phyloP scores from a whole-genome alignment of 2,888 invertebrate genomes.

The Lasioglossum zephyrum region DNA sequence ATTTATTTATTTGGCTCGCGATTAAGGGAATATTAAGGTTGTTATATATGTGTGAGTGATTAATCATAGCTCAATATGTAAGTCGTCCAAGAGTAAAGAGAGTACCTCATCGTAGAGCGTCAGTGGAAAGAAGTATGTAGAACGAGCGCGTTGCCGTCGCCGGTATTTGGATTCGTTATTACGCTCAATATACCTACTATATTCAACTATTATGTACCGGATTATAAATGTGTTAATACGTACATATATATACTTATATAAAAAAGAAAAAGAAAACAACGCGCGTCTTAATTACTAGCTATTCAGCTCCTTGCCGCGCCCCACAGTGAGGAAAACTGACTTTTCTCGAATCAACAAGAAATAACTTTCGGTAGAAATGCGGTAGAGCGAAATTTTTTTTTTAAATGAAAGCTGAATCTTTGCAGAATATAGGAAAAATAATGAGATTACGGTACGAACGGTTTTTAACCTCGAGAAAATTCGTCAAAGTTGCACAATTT shows the following conservation, averaged over 20 bases:
- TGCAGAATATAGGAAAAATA: too few relatives aligned
- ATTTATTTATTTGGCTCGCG: not conserved
- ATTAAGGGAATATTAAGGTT: not conserved
- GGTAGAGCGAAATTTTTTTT: too few relatives aligned
- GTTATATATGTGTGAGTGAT: not conserved
- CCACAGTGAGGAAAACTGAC: too few relatives aligned
- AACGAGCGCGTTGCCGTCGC: constrained; percentile 28
- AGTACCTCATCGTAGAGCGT: constrained; percentile 21
- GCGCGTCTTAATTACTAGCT: not conserved
- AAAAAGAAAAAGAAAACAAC: constrained; percentile 45
- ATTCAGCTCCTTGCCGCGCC: not conserved
- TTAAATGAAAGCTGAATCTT: too few relatives aligned
- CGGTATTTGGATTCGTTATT: constrained; percentile 61
- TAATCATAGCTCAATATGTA: constrained; percentile 7
- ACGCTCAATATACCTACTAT: constrained; percentile 72
- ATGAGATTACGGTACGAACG: too few relatives aligned
- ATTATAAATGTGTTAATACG: constrained; percentile 66
- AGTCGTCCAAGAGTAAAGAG: constrained; percentile 10
- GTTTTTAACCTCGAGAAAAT: too few relatives aligned
- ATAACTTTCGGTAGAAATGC: too few relatives aligned
- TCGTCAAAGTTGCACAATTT: too few relatives aligned
- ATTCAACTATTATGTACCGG: constrained; percentile 67
- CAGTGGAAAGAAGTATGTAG: constrained; percentile 3
- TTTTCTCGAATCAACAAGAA: too few relatives aligned
- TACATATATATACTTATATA: constrained; percentile 62